Base-by-base conservation (phyloP, 2,888 invertebrate species). In the Priocnemis perturbator region DNA sequence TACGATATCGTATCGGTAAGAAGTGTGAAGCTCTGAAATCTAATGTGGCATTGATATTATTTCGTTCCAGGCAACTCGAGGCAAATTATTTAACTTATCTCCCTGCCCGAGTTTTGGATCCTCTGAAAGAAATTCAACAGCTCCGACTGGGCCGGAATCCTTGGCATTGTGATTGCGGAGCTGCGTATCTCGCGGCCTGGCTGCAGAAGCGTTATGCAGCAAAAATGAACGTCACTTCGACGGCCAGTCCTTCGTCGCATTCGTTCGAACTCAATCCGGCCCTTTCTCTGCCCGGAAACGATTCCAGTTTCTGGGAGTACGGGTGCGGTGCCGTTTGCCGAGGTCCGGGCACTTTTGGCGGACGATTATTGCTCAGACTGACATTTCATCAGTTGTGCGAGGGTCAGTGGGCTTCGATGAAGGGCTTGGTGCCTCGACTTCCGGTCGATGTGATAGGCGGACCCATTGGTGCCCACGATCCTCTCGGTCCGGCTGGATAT, bases 111-210 rank as follows among this genome's bases (percentile, higher is more conserved):
- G 91, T 93, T 2, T 87, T 95, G 69, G 94, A 94, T 83, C 91
- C 91, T 63, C 90, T 93, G 78, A 90, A 91, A 0, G 91, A 92
- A 71, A 89, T 95, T 59, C 91, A 92, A 5, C 92, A 93, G 58
- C 91, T 95, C 11, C 94, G 94, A 83, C 88, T 95, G 44, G 93
- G 93, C 0, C 93, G 94, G 78, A 95, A 95, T 87, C 94, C 95
- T 0, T 95, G 95, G 95, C 94, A 95, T 83, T 95, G 95, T 81
- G 95, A 95, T 85, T 95, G 95, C 83, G 92, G 93, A 77, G 92
- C 93, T 44, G 90, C 94, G 0, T 95, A 95, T 85, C 91, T 95
- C 70, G 93, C 95, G 2, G 91, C 91, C 93, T 95, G 88, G 88
- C 57, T 88, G 37, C 83, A 85, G 15, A 84, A 77, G 15, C 81